phyloP scores from a whole-genome alignment of 2,113 vertebrate genomes.

The Elanoides forficatus region DNA sequence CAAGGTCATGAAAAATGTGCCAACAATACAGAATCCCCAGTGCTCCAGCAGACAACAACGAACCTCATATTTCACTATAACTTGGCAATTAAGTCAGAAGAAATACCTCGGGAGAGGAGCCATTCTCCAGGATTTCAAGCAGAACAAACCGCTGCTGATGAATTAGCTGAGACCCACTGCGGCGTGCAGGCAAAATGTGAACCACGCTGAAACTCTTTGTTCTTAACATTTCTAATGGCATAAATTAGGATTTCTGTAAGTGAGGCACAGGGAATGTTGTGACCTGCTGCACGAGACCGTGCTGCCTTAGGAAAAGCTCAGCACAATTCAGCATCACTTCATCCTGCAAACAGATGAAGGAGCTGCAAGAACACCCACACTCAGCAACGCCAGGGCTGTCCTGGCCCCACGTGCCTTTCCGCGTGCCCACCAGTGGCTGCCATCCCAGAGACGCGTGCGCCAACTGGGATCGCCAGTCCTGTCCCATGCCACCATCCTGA shows the following conservation, averaged over 20 bases:
- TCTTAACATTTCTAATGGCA: not conserved
- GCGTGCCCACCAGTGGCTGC: rapidly evolving
- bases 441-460: rapidly evolving
- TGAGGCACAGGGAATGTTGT: not conserved
- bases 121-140: conserved; percentile 22
- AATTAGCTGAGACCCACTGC: conserved; percentile 30
- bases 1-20: conserved; percentile 42
- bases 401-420: rapidly evolving
- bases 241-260: not conserved
- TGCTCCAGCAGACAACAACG: conserved; percentile 30
- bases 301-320: not conserved
- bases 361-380: too few species aligned
- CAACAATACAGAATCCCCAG: conserved; percentile 49
- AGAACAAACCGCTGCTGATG: conserved; percentile 14
- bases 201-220: not conserved
- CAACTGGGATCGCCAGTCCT: not conserved
- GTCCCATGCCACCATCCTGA: not conserved
- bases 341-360: not conserved
- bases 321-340: not conserved
- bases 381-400: rapidly evolving
- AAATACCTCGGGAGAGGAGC: conserved; percentile 23
- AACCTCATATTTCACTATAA: conserved; percentile 59
- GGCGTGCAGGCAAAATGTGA: not conserved
- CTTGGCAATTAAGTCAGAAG: conserved; percentile 43
- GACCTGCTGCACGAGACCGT: rapidly evolving